phyloP scores from a whole-genome alignment of 92 coral and sea anemone species.

The Diadumene lineata region DNA sequence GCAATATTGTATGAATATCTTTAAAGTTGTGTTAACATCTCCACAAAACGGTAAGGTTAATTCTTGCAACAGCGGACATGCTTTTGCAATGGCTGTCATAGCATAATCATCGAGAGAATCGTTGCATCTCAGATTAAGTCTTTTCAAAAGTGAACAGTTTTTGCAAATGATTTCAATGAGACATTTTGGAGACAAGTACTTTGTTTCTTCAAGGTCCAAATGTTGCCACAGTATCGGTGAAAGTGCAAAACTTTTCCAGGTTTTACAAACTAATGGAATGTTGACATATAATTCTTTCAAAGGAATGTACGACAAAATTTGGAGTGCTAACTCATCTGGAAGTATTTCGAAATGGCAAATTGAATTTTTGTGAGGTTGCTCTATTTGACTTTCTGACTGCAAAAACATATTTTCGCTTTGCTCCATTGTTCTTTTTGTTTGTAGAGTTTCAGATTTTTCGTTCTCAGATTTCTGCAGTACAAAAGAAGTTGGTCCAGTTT shows the following conservation, averaged over 20 bases:
- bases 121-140: conserved; percentile 61
- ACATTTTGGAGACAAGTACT: conserved; percentile 27
- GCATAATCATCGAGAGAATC: conserved; percentile 44
- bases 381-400: not conserved
- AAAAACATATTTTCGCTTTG: too few species aligned
- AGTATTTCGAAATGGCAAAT: conserved; percentile 42
- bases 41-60: conserved; percentile 77
- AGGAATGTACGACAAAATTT: conserved; percentile 74
- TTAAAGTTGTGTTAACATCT: conserved; percentile 46
- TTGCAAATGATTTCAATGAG: conserved; percentile 45
- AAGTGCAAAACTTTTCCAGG: conserved; percentile 62
- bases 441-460: too few species aligned
- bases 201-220: conserved; percentile 55
- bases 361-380: not conserved
- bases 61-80: conserved; percentile 69
- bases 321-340: conserved; percentile 73
- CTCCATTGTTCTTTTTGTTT: too few species aligned
- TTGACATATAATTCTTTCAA: conserved; percentile 59
- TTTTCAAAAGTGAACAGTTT: conserved; percentile 69
- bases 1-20: conserved; percentile 58
- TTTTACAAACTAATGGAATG: conserved; percentile 65
- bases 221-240: conserved; percentile 74
- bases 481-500: too few species aligned
- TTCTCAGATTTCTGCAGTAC: too few species aligned
- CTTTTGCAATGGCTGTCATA: conserved; percentile 48